phyloP scores from a whole-genome alignment of 2,797 vertebrate species.

The Coranthus polyacanthus region DNA sequence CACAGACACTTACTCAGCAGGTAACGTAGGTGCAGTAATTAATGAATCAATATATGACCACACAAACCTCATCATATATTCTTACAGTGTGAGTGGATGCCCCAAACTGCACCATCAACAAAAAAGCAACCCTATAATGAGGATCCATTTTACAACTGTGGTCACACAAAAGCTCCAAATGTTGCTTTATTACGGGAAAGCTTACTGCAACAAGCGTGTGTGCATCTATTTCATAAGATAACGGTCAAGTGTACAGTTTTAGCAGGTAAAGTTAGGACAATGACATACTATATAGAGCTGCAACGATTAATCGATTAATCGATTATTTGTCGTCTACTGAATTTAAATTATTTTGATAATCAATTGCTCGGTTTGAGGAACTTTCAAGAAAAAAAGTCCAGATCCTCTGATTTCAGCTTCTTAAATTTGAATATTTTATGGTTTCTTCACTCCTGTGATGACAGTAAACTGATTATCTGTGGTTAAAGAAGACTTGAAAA shows the following conservation, averaged over 20 bases:
- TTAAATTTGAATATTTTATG: too few species aligned
- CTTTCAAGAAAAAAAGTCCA: too few species aligned
- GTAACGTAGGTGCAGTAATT: slow-evolving; percentile 72
- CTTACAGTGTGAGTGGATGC: slow-evolving; percentile 66
- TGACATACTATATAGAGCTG: not conserved
- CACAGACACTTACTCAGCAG: slow-evolving; percentile 77
- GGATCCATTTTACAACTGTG: slow-evolving; percentile 65
- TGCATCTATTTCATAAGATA: slow-evolving; percentile 15
- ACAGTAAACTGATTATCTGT: too few species aligned
- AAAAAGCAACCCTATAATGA: slow-evolving; percentile 63
- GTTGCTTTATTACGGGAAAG: slow-evolving; percentile 46
- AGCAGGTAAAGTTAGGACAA: slow-evolving; percentile 2
- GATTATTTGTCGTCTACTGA: too few species aligned
- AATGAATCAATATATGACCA: slow-evolving; percentile 78
- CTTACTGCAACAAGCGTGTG: slow-evolving; percentile 24
- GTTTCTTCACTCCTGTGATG: too few species aligned
- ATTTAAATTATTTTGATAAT: too few species aligned
- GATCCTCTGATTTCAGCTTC: too few species aligned
- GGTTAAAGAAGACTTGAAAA: too few species aligned
- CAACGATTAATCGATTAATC: too few species aligned
- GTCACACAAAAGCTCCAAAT: slow-evolving; percentile 58
- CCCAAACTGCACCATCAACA: slow-evolving; percentile 76
- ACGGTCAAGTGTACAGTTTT: slow-evolving; percentile 10
- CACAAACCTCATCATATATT: slow-evolving; percentile 76
- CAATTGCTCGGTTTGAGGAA: too few species aligned